Percentiles rank a stretch among this genome's conserved stretches.
Conservation (phyloP, 2,888 invertebrate genomes). For the Melieria picta region DNA sequence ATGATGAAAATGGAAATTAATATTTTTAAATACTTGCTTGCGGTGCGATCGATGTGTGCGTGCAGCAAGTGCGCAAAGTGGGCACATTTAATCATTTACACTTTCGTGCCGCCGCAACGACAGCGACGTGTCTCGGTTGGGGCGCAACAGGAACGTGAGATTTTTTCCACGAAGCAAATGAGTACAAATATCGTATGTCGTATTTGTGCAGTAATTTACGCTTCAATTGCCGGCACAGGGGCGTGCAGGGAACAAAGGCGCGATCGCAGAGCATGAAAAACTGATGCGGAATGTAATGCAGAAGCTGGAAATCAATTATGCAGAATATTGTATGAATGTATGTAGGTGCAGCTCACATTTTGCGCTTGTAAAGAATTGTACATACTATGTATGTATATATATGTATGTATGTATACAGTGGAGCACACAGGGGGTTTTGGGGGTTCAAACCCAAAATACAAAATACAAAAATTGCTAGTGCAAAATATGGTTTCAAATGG, state of each 20-base stretch:
- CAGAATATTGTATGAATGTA: background rate
- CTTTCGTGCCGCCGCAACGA: background rate
- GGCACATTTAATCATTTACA: too few species aligned
- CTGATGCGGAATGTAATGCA: background rate
- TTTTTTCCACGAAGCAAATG: constrained; percentile 32
- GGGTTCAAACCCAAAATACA: too few species aligned
- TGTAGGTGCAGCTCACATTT: background rate
- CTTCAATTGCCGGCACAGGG: constrained; percentile 33
- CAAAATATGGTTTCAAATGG: too few species aligned
- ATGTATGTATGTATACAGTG: background rate
- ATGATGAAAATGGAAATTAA: constrained; percentile 20
- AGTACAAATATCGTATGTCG: constrained; percentile 31
- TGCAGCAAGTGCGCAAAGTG: background rate
- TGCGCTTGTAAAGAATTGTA: background rate
- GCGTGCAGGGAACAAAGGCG: constrained; percentile 7
- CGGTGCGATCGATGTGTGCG: constrained; percentile 10
- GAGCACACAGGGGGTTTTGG: too few species aligned
- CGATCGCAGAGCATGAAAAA: background rate
- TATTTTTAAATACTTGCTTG: constrained; percentile 9
- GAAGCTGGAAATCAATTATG: constrained; percentile 1
- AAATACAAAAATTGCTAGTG: too few species aligned
- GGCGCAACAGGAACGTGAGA: constrained; percentile 38
- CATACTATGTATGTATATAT: too few species aligned
- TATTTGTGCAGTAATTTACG: constrained; percentile 30
- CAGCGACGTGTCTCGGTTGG: constrained; percentile 19